Evolutionary conservation across 2,113 vertebrate species (phyloP).

Genomic region (Proterorhinus semilunaris): DNA sequence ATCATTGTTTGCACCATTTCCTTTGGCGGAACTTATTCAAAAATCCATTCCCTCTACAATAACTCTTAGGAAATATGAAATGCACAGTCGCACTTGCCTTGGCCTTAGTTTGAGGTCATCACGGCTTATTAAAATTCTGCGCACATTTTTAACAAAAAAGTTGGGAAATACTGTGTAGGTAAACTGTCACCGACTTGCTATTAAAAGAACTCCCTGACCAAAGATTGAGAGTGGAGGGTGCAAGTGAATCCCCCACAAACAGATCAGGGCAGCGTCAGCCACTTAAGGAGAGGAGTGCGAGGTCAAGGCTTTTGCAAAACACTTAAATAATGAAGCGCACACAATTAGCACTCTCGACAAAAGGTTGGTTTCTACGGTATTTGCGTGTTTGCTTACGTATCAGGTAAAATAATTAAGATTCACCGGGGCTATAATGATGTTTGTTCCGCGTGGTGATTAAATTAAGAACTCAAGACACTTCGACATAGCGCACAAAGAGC

Average conservation of each 20-base stretch:
- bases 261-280: slow-evolving; percentile 1
- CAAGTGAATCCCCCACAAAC: slow-evolving; percentile 54
- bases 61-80: slow-evolving; percentile 62
- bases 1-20: slow-evolving; percentile 57
- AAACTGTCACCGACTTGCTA: slow-evolving; percentile 71
- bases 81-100: slow-evolving; percentile 45
- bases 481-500: slow-evolving; percentile 45
- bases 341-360: slow-evolving; percentile 38
- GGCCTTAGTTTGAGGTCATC: slow-evolving; percentile 45
- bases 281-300: slow-evolving; percentile 18
- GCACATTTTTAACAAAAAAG: slow-evolving; percentile 25
- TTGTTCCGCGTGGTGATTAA: slow-evolving; percentile 43
- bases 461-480: slow-evolving; percentile 58
- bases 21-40: slow-evolving; percentile 55
- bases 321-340: slow-evolving; percentile 42
- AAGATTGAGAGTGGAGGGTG: slow-evolving; percentile 29
- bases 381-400: slow-evolving; percentile 44
- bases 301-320: slow-evolving; percentile 47
- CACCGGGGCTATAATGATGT: slow-evolving; percentile 48
- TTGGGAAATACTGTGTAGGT: slow-evolving; percentile 44
- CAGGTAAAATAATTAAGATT: slow-evolving; percentile 40
- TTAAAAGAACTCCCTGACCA: slow-evolving; percentile 68
- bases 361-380: slow-evolving; percentile 24
- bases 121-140: slow-evolving; percentile 40
- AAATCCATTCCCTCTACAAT: slow-evolving; percentile 56